Evolutionary conservation across 2,113 vertebrate genomes (phyloP).

Genomic region (Thamnophis sirtalis): DNA sequence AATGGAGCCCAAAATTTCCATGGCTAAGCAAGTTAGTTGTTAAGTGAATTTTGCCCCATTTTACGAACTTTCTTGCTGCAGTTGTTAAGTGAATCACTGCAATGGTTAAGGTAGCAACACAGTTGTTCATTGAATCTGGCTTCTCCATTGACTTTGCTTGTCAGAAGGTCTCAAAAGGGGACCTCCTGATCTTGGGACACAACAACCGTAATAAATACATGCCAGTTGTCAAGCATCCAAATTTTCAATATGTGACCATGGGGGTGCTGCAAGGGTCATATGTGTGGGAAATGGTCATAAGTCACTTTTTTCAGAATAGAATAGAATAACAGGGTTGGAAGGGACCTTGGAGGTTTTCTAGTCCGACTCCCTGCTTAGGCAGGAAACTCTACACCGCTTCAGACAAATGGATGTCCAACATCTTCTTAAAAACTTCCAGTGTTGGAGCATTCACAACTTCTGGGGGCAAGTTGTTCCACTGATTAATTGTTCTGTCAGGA

Average conservation of each 20-base stretch:
- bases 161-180: not conserved
- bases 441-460: too few species aligned
- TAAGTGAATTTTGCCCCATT: not conserved
- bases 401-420: too few species aligned
- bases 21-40: not conserved
- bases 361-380: too few species aligned
- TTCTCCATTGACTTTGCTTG: not conserved
- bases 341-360: too few species aligned
- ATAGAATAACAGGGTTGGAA: too few species aligned
- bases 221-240: not conserved
- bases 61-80: not conserved
- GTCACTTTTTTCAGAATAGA: too few species aligned
- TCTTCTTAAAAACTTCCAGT: too few species aligned
- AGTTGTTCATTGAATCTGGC: not conserved
- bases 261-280: not conserved
- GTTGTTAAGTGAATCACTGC: not conserved
- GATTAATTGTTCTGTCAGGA: too few species aligned
- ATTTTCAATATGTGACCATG: not conserved
- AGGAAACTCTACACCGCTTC: too few species aligned
- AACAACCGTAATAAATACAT: not conserved
- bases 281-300: not conserved
- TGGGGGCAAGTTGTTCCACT: too few species aligned
- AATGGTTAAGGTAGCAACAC: not conserved
- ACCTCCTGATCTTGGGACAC: too few species aligned
- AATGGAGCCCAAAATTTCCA: not conserved